Evolutionary conservation across 2,113 vertebrate species (phyloP).

Genomic region (Siphamia tubifer): DNA sequence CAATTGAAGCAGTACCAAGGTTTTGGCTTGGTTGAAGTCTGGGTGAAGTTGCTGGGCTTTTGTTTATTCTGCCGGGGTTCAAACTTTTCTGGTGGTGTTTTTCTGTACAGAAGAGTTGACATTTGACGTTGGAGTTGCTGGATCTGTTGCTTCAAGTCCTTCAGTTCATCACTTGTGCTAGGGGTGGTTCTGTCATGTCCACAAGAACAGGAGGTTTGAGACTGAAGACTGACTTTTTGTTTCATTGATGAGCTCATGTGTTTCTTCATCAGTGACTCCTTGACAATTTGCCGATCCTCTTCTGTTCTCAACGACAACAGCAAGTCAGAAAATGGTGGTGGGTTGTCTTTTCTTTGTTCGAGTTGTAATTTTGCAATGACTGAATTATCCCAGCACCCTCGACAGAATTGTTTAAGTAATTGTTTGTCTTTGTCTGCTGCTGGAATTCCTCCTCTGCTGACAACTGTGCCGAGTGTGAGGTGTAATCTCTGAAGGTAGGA

Average conservation of each 20-base stretch:
- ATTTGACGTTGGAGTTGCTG: not conserved
- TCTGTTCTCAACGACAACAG: not conserved
- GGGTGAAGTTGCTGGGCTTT: not conserved
- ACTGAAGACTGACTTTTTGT: not conserved
- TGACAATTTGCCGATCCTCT: conserved; percentile 13
- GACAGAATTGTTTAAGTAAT: not conserved
- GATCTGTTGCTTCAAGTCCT: not conserved
- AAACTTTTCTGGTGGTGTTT: not conserved
- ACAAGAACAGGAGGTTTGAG: not conserved
- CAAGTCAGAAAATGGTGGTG: conserved; percentile 15
- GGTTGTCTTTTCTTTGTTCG: not conserved
- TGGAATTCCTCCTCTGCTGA: not conserved
- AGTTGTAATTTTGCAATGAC: conserved; percentile 6
- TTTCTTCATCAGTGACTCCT: not conserved
- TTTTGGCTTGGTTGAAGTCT: not conserved
- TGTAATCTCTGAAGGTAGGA: not conserved
- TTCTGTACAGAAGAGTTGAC: not conserved
- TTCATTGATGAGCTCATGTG: not conserved
- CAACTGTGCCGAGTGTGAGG: not conserved
- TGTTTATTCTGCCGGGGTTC: not conserved
- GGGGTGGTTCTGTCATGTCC: not conserved
- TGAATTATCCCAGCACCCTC: conserved; percentile 1
- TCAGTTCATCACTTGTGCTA: not conserved
- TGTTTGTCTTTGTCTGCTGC: not conserved
- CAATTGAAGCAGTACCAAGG: not conserved